These are phyloP conservation scores for Arothron firmamentum DNA, from an alignment of 2,113 vertebrate species.

Conservation along the genomic window DNA sequence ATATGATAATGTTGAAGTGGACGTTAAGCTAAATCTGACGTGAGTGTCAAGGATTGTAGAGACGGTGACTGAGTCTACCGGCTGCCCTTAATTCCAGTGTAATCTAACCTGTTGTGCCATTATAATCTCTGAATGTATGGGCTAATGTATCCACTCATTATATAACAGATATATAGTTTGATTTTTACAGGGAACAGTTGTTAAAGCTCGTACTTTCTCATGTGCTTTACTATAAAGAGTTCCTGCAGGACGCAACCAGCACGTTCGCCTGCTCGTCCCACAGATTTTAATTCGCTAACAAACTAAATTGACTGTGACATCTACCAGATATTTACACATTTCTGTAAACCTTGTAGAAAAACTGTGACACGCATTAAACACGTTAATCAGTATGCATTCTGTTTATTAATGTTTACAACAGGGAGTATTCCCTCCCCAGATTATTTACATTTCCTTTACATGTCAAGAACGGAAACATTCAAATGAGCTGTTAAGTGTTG, in stretches of 20 bases:
- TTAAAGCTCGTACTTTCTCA: background rate
- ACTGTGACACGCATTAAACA: conserved; percentile 53
- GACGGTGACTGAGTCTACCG: too few species aligned
- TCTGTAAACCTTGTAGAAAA: conserved; percentile 11
- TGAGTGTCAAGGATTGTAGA: too few species aligned
- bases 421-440: conserved; percentile 25
- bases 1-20: too few species aligned
- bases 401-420: conserved; percentile 68
- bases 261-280: background rate
- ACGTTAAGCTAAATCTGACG: too few species aligned
- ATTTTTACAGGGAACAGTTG: conserved; percentile 22
- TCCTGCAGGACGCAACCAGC: too few species aligned
- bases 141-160: conserved; percentile 18
- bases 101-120: conserved; percentile 43
- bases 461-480: conserved; percentile 82
- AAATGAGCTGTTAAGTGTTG: conserved; percentile 82
- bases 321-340: background rate
- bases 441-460: conserved; percentile 69
- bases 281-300: conserved; percentile 10
- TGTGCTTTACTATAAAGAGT: background rate
- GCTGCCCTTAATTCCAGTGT: background rate
- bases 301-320: conserved; percentile 34
- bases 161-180: background rate
- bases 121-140: conserved; percentile 33
- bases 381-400: conserved; percentile 49